These are phyloP conservation scores for Patiria miniata DNA, from an alignment of 35 echinoderm and acorn worm species.

Conservation along the genomic window DNA sequence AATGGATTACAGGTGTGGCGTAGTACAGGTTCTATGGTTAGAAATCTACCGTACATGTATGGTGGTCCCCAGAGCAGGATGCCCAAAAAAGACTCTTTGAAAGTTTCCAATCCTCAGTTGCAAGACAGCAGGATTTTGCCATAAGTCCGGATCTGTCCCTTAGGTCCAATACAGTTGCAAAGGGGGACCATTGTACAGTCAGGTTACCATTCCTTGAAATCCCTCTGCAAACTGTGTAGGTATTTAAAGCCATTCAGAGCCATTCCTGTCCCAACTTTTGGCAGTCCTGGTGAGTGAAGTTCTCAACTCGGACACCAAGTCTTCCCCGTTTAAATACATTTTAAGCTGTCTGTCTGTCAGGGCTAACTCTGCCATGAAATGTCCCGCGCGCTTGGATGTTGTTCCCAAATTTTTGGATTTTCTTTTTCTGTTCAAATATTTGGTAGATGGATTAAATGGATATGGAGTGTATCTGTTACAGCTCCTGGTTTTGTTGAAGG, in stretches of 20 bases:
- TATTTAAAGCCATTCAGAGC: not conserved
- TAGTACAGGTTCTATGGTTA: not conserved
- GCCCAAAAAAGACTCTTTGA: not conserved
- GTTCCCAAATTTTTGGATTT: too few species aligned
- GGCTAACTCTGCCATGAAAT: not conserved
- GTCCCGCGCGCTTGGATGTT: not conserved
- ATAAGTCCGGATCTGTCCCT: not conserved
- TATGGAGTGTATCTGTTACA: not conserved
- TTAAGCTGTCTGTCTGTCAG: conserved; percentile 13
- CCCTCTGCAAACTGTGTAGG: not conserved
- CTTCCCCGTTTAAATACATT: not conserved
- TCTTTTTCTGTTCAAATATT: too few species aligned
- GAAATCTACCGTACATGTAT: not conserved
- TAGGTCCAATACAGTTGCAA: not conserved
- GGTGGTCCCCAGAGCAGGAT: not conserved
- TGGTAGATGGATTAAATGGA: not conserved
- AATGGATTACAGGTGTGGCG: conserved; percentile 4
- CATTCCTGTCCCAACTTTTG: not conserved
- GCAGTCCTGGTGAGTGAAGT: not conserved
- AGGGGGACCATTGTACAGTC: not conserved
- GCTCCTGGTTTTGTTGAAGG: conserved; percentile 4
- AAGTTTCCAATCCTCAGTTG: not conserved
- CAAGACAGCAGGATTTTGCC: not conserved
- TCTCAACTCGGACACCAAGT: not conserved
- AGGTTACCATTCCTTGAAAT: not conserved